These are phyloP conservation scores for Stenotaenia linearis DNA, from an alignment of 2,888 invertebrate genomes.

Conservation along the genomic window DNA sequence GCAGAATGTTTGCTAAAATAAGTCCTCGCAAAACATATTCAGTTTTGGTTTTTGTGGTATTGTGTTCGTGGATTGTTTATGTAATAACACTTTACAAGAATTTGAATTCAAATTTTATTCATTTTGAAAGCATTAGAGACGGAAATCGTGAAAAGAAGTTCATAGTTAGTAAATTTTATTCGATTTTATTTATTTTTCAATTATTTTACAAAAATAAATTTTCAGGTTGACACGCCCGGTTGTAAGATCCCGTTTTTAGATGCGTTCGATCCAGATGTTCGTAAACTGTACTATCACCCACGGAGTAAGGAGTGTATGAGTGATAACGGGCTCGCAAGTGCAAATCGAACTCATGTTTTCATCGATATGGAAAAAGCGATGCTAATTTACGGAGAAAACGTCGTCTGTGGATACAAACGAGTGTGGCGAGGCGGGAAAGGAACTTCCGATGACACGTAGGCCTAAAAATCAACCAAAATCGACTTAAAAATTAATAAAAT, in stretches of 20 bases:
- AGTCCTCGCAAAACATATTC: too few relatives aligned
- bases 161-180: too few relatives aligned
- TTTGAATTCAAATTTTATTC: too few relatives aligned
- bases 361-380: neutral
- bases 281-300: neutral
- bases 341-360: neutral
- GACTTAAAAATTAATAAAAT: too few relatives aligned
- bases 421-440: neutral
- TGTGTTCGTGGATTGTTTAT: too few relatives aligned
- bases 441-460: neutral
- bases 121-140: too few relatives aligned
- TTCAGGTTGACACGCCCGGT: constrained; percentile 27
- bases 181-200: neutral
- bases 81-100: too few relatives aligned
- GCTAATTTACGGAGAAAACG: neutral
- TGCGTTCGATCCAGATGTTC: constrained; percentile 28
- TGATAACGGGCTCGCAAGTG: neutral
- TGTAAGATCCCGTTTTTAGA: constrained; percentile 31
- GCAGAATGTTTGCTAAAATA: too few relatives aligned
- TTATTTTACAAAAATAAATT: too few relatives aligned
- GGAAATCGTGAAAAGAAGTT: too few relatives aligned
- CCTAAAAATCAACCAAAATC: neutral
- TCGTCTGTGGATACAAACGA: neutral
- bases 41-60: too few relatives aligned
- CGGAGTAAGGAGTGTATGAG: neutral